Percentiles rank a stretch among this genome's conserved stretches.
phyloP scores from a whole-genome alignment of 2,888 invertebrate species.

The Pseudolycoriella hygida region DNA sequence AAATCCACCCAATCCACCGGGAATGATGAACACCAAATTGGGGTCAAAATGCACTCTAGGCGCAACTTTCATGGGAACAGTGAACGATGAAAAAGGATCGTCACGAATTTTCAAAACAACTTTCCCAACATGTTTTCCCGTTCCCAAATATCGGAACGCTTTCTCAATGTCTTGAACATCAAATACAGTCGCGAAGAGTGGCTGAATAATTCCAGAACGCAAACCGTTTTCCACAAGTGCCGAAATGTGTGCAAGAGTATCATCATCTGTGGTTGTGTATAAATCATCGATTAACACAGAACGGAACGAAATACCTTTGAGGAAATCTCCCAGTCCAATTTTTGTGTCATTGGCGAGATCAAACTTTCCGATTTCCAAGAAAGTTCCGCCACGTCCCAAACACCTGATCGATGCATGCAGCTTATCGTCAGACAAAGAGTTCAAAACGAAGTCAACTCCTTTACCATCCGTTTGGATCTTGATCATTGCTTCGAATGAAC shows the following conservation, averaged over 20 bases:
- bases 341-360: conserved; percentile 52
- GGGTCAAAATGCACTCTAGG: conserved; percentile 21
- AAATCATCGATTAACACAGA: conserved; percentile 60
- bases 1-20: conserved; percentile 80
- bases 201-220: conserved; percentile 44
- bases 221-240: conserved; percentile 43
- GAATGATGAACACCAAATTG: conserved; percentile 35
- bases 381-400: conserved; percentile 41
- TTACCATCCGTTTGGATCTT: conserved; percentile 59
- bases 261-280: conserved; percentile 32
- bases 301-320: conserved; percentile 56
- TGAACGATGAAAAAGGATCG: conserved; percentile 13
- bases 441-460: conserved; percentile 82
- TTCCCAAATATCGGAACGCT: conserved; percentile 47
- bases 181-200: conserved; percentile 47
- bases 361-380: conserved; percentile 75
- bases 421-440: conserved; percentile 86
- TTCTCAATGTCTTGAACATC: conserved; percentile 44
- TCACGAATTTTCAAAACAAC: conserved; percentile 29
- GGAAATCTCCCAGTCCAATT: conserved; percentile 46
- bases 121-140: conserved; percentile 71
- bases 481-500: conserved; percentile 75
- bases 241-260: conserved; percentile 18
- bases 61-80: conserved; percentile 19
- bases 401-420: conserved; percentile 51